phyloP scores from a whole-genome alignment of 1,140 invertebrate species.

The Brachionus plicatilis region DNA sequence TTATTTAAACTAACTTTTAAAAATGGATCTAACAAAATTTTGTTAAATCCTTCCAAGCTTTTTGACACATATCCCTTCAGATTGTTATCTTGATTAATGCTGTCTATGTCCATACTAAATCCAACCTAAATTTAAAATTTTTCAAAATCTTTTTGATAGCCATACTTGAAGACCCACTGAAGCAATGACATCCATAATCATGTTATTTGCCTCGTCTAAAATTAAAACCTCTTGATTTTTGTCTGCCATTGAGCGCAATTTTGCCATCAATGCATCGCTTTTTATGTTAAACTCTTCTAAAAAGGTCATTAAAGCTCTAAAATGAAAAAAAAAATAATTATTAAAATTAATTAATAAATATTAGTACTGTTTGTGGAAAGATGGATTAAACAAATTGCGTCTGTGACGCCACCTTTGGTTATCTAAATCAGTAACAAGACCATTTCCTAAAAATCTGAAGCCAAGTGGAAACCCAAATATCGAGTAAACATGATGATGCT shows the following conservation, averaged over 20 bases:
- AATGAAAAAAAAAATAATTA: background rate
- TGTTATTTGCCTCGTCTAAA: conserved; percentile 23
- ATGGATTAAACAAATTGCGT: background rate
- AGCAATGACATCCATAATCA: conserved; percentile 27
- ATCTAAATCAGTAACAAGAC: conserved; percentile 19
- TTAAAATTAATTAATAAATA: background rate
- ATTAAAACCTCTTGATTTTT: background rate
- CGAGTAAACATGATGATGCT: background rate
- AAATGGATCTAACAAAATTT: background rate
- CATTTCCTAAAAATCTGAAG: conserved; percentile 4
- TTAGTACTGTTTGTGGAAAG: conserved; percentile 1
- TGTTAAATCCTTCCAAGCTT: background rate
- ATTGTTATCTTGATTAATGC: background rate
- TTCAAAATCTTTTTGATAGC: background rate
- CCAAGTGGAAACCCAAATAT: background rate
- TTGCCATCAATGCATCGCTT: background rate
- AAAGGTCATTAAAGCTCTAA: background rate
- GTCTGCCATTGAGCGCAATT: background rate
- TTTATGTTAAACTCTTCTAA: conserved; percentile 10
- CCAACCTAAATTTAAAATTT: background rate
- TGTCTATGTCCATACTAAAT: conserved; percentile 12
- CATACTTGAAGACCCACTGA: background rate
- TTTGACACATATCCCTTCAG: background rate
- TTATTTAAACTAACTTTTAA: background rate
- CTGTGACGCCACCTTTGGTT: background rate